A percentile compares a stretch with the other conserved stretches of the same genome.
These are phyloP conservation scores for Varecia variegata DNA, from an alignment of 2,797 vertebrate species.

Conservation along the genomic window DNA sequence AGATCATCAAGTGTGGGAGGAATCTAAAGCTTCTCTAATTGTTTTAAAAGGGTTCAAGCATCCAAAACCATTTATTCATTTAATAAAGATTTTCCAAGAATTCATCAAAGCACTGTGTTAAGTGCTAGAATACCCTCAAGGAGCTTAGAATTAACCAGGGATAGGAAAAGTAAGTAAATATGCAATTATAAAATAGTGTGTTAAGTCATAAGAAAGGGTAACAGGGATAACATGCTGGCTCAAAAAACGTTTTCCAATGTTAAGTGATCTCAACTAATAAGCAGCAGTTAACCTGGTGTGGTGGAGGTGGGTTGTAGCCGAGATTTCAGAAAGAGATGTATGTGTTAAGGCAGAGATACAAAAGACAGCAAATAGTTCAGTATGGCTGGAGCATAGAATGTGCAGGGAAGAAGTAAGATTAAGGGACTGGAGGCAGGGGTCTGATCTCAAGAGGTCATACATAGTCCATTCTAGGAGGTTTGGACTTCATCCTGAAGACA, in stretches of 20 bases:
- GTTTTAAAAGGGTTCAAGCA: neutral
- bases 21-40: neutral
- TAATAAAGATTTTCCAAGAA: constrained; percentile 16
- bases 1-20: neutral
- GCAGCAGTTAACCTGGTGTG: neutral
- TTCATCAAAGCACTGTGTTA: neutral
- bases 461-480: neutral
- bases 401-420: neutral
- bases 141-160: neutral
- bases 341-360: neutral
- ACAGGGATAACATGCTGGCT: neutral
- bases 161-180: neutral
- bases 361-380: neutral
- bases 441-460: neutral
- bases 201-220: neutral
- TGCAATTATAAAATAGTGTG: neutral
- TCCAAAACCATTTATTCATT: neutral
- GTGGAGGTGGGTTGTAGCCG: neutral
- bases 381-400: neutral
- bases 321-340: neutral
- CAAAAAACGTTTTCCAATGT: neutral
- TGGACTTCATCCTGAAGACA: neutral
- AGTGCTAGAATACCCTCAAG: neutral
- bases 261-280: neutral
- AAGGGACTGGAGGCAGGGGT: neutral